Evolutionary conservation across 2,797 vertebrate species (phyloP).

Genomic region (Sebastes nivosus): DNA sequence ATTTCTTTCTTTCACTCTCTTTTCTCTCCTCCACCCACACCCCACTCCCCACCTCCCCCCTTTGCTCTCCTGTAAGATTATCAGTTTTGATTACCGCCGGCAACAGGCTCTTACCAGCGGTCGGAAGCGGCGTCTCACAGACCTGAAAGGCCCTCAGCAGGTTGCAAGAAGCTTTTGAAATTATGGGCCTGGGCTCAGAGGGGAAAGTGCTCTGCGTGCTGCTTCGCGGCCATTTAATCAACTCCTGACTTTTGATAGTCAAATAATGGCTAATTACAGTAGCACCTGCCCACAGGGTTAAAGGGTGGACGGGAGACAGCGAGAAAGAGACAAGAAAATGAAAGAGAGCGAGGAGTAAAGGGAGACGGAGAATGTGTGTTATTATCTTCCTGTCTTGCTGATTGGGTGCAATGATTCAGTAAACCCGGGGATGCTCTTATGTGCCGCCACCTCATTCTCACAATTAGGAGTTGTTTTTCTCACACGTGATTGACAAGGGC

Average conservation of each 20-base stretch:
- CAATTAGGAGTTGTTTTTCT: conserved; percentile 78
- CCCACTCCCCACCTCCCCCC: conserved; percentile 9
- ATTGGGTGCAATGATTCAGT: conserved; percentile 66
- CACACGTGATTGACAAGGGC: conserved; percentile 72
- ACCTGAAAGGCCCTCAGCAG: conserved; percentile 98
- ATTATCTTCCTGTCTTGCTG: conserved; percentile 72
- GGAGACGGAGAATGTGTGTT: conserved; percentile 55
- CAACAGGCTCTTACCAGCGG: conserved; percentile 97
- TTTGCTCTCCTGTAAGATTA: conserved; percentile 91
- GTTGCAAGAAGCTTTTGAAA: conserved; percentile 97
- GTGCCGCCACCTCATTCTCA: conserved; percentile 55
- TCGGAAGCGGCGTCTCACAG: conserved; percentile 89
- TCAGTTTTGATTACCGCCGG: conserved; percentile 98
- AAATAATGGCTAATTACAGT: conserved; percentile 99
- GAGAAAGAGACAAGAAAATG: conserved; percentile 64
- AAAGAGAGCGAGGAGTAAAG: conserved; percentile 40
- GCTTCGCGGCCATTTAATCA: conserved; percentile 97
- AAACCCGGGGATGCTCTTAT: conserved; percentile 74
- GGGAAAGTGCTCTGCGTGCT: conserved; percentile 92
- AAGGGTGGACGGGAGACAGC: conserved; percentile 82
- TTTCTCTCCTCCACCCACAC: conserved; percentile 68
- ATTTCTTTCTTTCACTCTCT: conserved; percentile 80
- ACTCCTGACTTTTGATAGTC: conserved; percentile 99
- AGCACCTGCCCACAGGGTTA: conserved; percentile 97
- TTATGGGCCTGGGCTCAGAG: conserved; percentile 88